phyloP scores from a whole-genome alignment of 1,140 invertebrate species.

The Magallana gigas region DNA sequence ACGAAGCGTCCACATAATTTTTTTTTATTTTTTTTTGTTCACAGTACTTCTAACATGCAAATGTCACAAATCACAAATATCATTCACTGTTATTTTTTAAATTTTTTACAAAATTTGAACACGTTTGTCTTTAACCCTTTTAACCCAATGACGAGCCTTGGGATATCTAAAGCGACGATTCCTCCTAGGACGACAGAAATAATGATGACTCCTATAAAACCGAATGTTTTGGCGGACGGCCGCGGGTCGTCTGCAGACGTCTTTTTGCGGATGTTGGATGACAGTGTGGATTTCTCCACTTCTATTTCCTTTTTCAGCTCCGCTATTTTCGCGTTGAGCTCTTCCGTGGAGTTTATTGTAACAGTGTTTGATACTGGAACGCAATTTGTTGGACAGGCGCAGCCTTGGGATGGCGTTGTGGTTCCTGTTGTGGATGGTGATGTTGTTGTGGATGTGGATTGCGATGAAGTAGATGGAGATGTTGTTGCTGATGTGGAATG shows the following conservation, averaged over 20 bases:
- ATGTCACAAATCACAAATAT: too few relatives aligned
- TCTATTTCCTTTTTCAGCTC: slow-evolving; percentile 13
- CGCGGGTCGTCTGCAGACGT: slow-evolving; percentile 34
- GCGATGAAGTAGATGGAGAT: background rate
- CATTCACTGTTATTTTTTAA: too few relatives aligned
- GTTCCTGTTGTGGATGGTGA: background rate
- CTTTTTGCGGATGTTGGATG: slow-evolving; percentile 32
- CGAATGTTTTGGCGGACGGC: slow-evolving; percentile 32
- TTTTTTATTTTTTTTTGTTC: too few relatives aligned
- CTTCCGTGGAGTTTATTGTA: background rate
- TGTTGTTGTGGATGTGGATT: background rate
- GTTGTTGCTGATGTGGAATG: background rate
- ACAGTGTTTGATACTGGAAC: background rate
- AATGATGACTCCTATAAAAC: slow-evolving; percentile 21
- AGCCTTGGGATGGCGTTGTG: background rate
- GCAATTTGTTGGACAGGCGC: background rate
- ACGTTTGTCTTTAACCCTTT: background rate
- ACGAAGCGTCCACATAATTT: too few relatives aligned
- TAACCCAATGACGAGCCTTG: background rate
- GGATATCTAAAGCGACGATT: slow-evolving; percentile 33
- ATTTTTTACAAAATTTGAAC: background rate
- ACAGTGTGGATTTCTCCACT: slow-evolving; percentile 37
- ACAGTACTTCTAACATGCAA: too few relatives aligned
- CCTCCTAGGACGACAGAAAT: background rate
- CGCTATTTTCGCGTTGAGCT: slow-evolving; percentile 6